Evolutionary conservation across 2,113 vertebrate genomes (phyloP).

Genomic region (Eubucco bourcierii): DNA sequence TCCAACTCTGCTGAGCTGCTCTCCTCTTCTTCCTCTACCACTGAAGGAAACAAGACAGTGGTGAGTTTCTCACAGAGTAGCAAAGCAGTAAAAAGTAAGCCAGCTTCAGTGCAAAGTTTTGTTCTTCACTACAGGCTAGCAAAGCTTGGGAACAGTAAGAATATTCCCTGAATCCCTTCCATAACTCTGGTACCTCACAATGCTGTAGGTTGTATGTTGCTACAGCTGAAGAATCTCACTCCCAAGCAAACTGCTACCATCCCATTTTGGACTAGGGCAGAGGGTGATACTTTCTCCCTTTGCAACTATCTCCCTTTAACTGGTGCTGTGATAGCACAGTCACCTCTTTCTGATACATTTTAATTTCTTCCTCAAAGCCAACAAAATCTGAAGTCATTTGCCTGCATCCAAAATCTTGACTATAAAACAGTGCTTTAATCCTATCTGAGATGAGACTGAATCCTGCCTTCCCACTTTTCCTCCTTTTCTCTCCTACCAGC

Average conservation of each 20-base stretch:
- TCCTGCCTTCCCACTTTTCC: not conserved
- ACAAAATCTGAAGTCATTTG: not conserved
- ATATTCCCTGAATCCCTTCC: not conserved
- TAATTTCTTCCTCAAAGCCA: not conserved
- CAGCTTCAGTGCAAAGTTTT: not conserved
- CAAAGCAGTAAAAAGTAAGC: not conserved
- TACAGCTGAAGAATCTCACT: not conserved
- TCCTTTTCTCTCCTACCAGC: not conserved
- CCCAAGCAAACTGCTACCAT: not conserved
- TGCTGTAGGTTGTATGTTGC: not conserved
- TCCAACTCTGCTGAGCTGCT: slow-evolving; percentile 79
- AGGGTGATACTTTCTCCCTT: not conserved
- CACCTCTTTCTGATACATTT: not conserved
- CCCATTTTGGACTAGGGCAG: not conserved
- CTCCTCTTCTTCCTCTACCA: slow-evolving; percentile 67
- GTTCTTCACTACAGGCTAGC: not conserved
- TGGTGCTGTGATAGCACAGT: not conserved
- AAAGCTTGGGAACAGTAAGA: not conserved
- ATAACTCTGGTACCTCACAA: not conserved
- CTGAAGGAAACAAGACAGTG: slow-evolving; percentile 66
- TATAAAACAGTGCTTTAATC: not conserved
- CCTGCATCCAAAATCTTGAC: not conserved
- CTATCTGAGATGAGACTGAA: not conserved
- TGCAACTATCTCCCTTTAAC: not conserved
- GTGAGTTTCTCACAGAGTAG: slow-evolving; percentile 41